Evolutionary conservation across 2,113 vertebrate genomes (phyloP).

Genomic region (Mesembrinibis cayennensis): DNA sequence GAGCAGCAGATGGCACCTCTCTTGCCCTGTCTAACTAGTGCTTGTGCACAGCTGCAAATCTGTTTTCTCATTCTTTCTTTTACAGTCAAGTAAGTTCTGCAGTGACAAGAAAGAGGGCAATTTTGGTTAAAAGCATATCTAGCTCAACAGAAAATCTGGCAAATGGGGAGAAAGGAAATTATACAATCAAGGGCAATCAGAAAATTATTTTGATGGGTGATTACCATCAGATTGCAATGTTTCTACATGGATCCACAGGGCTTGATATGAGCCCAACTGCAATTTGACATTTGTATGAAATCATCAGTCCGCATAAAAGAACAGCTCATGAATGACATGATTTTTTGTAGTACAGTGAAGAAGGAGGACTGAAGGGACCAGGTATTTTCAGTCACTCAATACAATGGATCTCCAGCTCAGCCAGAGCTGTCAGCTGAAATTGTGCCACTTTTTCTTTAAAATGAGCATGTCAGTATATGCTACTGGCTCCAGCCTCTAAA

Average conservation of each 20-base stretch:
- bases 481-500: background rate
- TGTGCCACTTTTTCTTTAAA: background rate
- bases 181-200: constrained; percentile 4
- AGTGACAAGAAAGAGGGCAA: background rate
- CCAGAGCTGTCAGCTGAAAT: background rate
- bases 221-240: constrained; percentile 13
- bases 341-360: background rate
- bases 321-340: background rate
- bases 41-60: background rate
- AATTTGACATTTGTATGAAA: constrained; percentile 12
- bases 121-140: constrained; percentile 24
- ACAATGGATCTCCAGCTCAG: background rate
- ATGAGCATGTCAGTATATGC: background rate
- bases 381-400: background rate
- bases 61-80: background rate
- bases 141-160: background rate
- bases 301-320: background rate
- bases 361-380: background rate
- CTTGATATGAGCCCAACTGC: background rate
- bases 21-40: background rate
- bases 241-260: background rate
- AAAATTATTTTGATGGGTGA: constrained; percentile 16
- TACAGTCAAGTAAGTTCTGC: background rate
- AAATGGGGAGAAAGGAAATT: constrained; percentile 16
- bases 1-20: background rate